Base-by-base conservation (phyloP, 1,140 invertebrate species). In the Eciton burchellii region DNA sequence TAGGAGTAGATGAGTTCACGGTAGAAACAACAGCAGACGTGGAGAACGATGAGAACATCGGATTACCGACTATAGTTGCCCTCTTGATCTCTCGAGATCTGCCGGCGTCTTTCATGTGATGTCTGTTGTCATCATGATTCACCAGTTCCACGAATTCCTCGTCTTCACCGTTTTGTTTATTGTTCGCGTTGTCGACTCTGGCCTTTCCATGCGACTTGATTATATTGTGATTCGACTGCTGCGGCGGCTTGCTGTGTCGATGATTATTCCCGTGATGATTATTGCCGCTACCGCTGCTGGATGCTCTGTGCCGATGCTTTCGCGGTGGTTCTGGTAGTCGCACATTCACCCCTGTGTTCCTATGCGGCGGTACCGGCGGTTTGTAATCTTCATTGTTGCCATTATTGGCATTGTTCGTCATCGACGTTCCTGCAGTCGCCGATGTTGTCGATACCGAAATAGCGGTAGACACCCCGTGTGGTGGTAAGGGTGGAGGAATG, bases 41-140 rank as follows among this genome's bases (percentile, higher is more conserved):
- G 12, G 87, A 88, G 45, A 89, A 93, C 21, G 94, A 93, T 70
- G 95, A 96, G 93, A 96, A 98, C 97, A 98, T 97, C 3, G 97
- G 97, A 93, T 98, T 98, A 71, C 97, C 97, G 16, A 98, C 96
- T 87, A 98, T 97, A 45, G 97, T 97, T 29, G 97, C 97, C 84
- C 96, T 95, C 92, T 97, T 97, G 57, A 97, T 95, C 92, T 97
- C 96, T 5, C 95, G 91, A 16, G 88, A 88, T 49, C 91, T 92
- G 3, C 72, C 87, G 21, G 88, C 87, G 21, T 92, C 91, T 41
- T 85, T 62, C 21, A 91, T 85, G 52, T 87, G 59, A 16, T 86
- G 89, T 45, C 74, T 88, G 70, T 79, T 83, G 11, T 89, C 90
- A 56, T 88, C 91, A 74, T 79, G 89, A 81, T 70, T 83, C 41